Conservation (phyloP, 2,113 vertebrate genomes). For the Heptranchias perlo region DNA sequence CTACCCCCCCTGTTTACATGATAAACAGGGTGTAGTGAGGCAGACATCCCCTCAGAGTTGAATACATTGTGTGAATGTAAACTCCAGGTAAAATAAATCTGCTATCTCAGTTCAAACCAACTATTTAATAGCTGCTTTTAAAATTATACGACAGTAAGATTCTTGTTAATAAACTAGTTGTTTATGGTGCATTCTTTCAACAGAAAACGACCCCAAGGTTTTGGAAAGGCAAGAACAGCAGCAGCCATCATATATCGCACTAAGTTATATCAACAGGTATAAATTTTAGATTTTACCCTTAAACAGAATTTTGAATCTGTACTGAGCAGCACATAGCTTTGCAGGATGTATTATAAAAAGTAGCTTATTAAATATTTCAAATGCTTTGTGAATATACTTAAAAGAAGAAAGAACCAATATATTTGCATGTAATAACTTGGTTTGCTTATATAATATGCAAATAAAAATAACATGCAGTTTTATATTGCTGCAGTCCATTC, state of each 20-base stretch:
- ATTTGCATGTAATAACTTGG: background rate
- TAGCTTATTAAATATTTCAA: background rate
- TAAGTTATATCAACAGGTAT: conserved; percentile 40
- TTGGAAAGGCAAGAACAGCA: conserved; percentile 39
- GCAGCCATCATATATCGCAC: conserved; percentile 39
- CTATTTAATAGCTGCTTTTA: conserved; percentile 1
- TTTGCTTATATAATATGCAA: background rate
- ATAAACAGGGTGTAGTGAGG: background rate
- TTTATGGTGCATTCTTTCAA: background rate
- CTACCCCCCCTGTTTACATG: background rate
- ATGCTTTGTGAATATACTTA: background rate
- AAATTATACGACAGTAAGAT: background rate
- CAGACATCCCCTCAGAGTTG: background rate
- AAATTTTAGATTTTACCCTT: background rate
- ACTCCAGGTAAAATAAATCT: background rate
- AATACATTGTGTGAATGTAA: background rate
- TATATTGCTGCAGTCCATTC: background rate
- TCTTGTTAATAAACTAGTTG: conserved; percentile 5
- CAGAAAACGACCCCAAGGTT: conserved; percentile 39
- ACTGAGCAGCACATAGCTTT: background rate
- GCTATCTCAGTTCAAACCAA: background rate
- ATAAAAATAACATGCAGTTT: background rate
- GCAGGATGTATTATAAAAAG: background rate
- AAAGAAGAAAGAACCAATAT: background rate
- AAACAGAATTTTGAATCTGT: background rate